These are phyloP conservation scores for Styela plicata DNA, from an alignment of 23 tunicate species.

Conservation along the genomic window DNA sequence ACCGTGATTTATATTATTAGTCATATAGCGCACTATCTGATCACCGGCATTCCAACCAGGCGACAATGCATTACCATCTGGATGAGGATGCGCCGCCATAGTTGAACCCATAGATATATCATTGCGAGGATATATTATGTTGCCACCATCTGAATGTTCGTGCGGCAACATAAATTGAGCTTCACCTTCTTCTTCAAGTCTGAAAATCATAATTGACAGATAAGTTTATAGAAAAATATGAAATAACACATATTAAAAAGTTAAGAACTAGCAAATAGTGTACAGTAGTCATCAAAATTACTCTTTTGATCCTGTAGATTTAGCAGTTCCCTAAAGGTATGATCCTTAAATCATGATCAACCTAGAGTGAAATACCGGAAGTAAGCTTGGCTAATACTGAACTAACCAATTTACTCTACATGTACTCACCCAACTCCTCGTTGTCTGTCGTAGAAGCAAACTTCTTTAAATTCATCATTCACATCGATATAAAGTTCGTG, in stretches of 20 bases:
- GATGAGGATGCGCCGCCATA: neutral
- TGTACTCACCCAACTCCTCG: neutral
- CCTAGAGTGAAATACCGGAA: too few relatives aligned
- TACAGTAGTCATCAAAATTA: too few relatives aligned
- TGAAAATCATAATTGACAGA: too few relatives aligned
- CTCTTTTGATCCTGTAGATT: too few relatives aligned
- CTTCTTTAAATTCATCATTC: constrained; percentile 52
- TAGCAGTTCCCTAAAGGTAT: too few relatives aligned
- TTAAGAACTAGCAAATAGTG: too few relatives aligned
- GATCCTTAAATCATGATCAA: too few relatives aligned
- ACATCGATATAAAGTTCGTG: constrained; percentile 44
- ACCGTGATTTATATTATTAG: neutral
- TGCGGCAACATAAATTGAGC: neutral
- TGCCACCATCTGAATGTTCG: neutral
- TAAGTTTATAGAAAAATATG: too few relatives aligned
- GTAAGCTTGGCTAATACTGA: too few relatives aligned
- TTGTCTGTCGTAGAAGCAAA: constrained; percentile 33
- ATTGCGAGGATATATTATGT: neutral
- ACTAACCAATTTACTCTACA: too few relatives aligned
- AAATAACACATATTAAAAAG: too few relatives aligned
- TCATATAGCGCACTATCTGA: neutral
- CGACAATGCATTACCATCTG: neutral
- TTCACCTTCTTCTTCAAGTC: neutral
- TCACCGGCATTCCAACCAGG: neutral
- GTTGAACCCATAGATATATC: neutral